Evolutionary conservation across 2,113 vertebrate species (phyloP), one percentile per base, ranked within the genome.

Genomic region (Numenius arquata): DNA sequence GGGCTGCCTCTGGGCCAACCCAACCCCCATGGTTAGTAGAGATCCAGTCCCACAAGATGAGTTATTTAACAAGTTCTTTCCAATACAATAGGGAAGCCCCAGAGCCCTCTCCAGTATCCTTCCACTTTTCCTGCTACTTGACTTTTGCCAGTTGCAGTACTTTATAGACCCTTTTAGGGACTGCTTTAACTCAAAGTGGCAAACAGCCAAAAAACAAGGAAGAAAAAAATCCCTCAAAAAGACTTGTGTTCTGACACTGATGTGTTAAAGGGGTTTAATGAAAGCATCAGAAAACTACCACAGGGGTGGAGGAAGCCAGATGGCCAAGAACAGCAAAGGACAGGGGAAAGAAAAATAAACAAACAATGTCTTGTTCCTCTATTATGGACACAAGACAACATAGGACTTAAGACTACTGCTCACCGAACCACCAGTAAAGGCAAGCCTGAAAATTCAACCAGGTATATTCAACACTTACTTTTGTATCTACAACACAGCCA

Each of bases 331-430:
- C 6, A 68, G 32, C 12, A 30, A 92, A 55, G 29, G 36, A 58
- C 0, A 1, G 4, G 1, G 4, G 5, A 5, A 20, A 40, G 26
- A 14, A 38, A 70, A 72, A 55, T 16, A 38, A 73, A 34, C 0
- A 11, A 71, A 77, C 41, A 56, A 36, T 5, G 21, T 34, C 43
- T 47, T 72, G 4, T 45, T 76, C 59, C 43, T 58, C 23, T 76
- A 29, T 76, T 38, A 50, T 1, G 7, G 43, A 34, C 34, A 62
- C 9, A 61, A 67, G 21, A 52, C 0, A 4, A 63, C 17, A 30
- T 0, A 40, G 12, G 5, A 83, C 36, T 79, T 65, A 21, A 21
- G 10, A 77, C 29, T 59, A 32, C 18, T 45, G 38, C 20, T 56
- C 14, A n/a, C 41, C 66, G 32, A 87, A 40, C 12, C 27, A 71